phyloP scores from a whole-genome alignment of 2,888 invertebrate genomes.

The Machimus atricapillus region DNA sequence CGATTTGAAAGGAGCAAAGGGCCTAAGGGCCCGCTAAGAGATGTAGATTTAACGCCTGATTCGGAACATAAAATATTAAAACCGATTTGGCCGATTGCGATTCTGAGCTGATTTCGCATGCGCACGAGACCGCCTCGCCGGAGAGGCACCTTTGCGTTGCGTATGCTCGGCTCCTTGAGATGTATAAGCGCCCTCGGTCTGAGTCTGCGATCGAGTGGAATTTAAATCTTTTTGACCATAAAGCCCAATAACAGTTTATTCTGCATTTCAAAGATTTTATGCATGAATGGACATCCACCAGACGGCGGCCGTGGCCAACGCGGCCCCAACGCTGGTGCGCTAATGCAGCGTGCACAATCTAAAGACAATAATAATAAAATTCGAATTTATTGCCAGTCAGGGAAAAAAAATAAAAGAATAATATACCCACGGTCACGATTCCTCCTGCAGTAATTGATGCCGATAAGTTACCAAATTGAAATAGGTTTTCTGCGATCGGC shows the following conservation, averaged over 20 bases:
- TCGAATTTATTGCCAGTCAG: not conserved
- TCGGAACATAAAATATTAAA: slow-evolving; percentile 32
- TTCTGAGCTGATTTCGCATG: slow-evolving; percentile 15
- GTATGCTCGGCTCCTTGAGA: not conserved
- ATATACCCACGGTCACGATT: slow-evolving; percentile 2
- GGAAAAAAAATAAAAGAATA: not conserved
- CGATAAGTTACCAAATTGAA: slow-evolving; percentile 10
- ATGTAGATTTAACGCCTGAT: slow-evolving; percentile 37
- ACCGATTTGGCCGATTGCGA: slow-evolving; percentile 14
- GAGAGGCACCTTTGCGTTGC: not conserved
- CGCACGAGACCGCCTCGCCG: not conserved
- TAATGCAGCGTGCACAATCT: not conserved
- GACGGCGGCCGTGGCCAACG: not conserved
- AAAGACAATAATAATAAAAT: slow-evolving; percentile 25
- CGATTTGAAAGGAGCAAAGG: not conserved
- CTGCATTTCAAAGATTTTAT: slow-evolving; percentile 20
- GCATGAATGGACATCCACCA: slow-evolving; percentile 17
- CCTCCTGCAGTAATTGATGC: not conserved
- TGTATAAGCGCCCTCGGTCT: not conserved
- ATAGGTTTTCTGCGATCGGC: not conserved
- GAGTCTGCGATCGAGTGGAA: slow-evolving; percentile 3
- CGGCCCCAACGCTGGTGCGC: not conserved
- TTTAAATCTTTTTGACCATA: slow-evolving; percentile 19
- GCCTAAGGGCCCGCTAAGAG: slow-evolving; percentile 16
- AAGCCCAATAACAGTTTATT: slow-evolving; percentile 28